These are phyloP conservation scores for Aselliscus stoliczkanus DNA, from an alignment of 2,797 vertebrate genomes.

Conservation along the genomic window DNA sequence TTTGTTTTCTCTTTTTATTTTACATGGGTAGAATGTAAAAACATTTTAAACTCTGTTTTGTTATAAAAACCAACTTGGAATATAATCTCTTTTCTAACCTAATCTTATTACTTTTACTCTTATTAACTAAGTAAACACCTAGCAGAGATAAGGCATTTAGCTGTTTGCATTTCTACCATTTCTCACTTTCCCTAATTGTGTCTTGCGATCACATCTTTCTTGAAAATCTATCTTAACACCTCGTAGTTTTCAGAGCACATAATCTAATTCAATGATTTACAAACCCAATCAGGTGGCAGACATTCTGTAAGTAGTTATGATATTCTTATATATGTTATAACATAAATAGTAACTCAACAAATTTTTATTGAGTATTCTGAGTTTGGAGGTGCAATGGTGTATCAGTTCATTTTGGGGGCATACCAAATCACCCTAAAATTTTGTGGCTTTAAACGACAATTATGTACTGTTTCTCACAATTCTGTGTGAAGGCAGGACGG, in stretches of 20 bases:
- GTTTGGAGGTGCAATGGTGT: neutral
- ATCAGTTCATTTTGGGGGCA: neutral
- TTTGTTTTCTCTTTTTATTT: constrained; percentile 5
- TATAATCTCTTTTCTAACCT: neutral
- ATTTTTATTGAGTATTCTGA: neutral
- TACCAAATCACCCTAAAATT: neutral
- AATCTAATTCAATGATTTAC: constrained; percentile 30
- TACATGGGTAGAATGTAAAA: neutral
- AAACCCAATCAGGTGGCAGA: constrained; percentile 13
- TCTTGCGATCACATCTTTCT: neutral
- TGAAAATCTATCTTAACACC: constrained; percentile 30
- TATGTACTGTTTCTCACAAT: neutral
- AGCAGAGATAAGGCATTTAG: neutral
- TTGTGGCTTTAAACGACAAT: neutral
- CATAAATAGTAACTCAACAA: constrained; percentile 49
- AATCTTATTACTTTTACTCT: neutral
- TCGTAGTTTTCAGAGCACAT: constrained; percentile 26
- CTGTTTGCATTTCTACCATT: neutral
- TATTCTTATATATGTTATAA: constrained; percentile 36
- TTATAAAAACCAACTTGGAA: neutral
- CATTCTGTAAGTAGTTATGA: neutral
- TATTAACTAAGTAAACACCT: neutral
- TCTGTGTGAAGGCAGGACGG: neutral
- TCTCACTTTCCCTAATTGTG: constrained; percentile 18
- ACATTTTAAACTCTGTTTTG: neutral